Evolutionary conservation across 64 coral and sea anemone genomes (phyloP).

Genomic region (Platygyra sinensis): DNA sequence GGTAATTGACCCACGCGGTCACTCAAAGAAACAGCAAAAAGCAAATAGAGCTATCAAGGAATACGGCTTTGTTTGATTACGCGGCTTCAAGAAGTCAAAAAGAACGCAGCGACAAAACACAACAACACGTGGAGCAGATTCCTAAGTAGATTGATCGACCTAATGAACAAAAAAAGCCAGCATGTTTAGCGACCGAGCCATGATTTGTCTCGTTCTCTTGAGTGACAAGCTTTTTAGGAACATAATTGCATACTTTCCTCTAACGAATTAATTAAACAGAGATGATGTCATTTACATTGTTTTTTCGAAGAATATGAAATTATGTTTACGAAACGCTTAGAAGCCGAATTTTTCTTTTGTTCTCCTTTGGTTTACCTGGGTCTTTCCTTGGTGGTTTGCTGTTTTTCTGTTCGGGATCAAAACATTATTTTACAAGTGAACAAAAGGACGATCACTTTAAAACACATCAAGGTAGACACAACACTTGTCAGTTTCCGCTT

Average conservation of each 20-base stretch:
- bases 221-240: neutral
- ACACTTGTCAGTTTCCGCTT: neutral
- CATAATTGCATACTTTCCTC: neutral
- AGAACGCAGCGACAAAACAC: too few relatives aligned
- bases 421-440: neutral
- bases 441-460: conserved; percentile 9
- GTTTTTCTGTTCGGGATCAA: neutral
- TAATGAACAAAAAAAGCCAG: neutral
- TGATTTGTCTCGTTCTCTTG: too few relatives aligned
- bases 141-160: too few relatives aligned
- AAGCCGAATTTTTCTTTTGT: neutral
- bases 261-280: conserved; percentile 35
- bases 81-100: too few relatives aligned
- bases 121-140: too few relatives aligned
- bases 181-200: neutral
- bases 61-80: neutral
- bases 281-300: neutral
- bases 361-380: neutral
- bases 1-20: conserved; percentile 12
- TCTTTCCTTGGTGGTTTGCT: neutral
- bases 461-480: neutral
- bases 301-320: neutral
- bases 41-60: neutral
- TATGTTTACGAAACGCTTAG: neutral
- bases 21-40: neutral